Percentiles rank a stretch among this genome's conserved stretches.
phyloP scores from a whole-genome alignment of 1,140 invertebrate species.

The Brachionus calyciflorus region DNA sequence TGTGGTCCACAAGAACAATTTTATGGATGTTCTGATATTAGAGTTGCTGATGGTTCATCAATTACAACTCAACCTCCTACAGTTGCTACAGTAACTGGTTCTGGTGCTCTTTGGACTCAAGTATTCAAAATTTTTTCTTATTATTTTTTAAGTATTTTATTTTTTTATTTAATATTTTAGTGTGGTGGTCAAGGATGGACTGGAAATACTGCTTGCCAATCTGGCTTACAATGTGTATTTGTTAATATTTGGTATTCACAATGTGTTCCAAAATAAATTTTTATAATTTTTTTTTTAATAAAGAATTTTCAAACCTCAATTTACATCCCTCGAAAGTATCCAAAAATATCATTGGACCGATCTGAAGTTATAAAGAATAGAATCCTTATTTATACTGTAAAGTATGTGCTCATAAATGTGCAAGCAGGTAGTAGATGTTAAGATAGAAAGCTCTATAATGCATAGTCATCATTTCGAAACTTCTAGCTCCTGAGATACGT shows the following conservation, averaged over 20 bases:
- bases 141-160: neutral
- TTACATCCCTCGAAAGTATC: no score
- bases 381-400: no score
- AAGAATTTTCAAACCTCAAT: neutral
- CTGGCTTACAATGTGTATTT: neutral
- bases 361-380: no score
- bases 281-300: neutral
- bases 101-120: neutral
- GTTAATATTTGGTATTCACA: constrained; percentile 25
- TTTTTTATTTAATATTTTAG: neutral
- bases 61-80: neutral
- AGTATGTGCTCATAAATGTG: no score
- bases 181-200: constrained; percentile 30
- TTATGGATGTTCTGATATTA: constrained; percentile 46
- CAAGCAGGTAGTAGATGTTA: no score
- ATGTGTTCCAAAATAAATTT: neutral
- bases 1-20: constrained; percentile 49
- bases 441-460: no score
- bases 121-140: neutral
- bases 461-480: no score
- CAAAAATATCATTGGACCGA: no score
- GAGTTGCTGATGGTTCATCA: neutral
- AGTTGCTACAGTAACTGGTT: neutral
- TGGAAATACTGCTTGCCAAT: neutral
- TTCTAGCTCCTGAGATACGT: no score